Conservation (phyloP, 2,797 vertebrate genomes). For the Myripristis murdjan region DNA sequence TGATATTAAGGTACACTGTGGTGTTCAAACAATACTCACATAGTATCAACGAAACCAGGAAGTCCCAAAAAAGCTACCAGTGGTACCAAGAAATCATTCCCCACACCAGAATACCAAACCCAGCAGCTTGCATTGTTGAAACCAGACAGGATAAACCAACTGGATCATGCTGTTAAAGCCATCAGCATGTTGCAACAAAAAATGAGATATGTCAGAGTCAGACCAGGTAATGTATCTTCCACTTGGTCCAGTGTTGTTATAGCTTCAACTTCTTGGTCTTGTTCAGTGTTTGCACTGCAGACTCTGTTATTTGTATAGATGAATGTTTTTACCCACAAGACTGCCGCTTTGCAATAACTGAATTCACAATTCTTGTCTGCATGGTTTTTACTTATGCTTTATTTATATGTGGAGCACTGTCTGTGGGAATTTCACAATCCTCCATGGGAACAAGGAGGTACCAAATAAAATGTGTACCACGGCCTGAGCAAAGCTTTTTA, state of each 20-base stretch:
- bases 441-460: constrained; percentile 1
- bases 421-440: too few relatives aligned
- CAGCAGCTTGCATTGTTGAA: constrained; percentile 18
- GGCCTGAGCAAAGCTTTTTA: background rate
- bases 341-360: too few relatives aligned
- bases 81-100: too few relatives aligned
- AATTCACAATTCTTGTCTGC: too few relatives aligned
- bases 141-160: constrained; percentile 8
- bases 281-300: too few relatives aligned
- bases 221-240: constrained; percentile 11
- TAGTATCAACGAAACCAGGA: too few relatives aligned
- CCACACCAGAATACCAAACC: constrained; percentile 3
- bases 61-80: too few relatives aligned
- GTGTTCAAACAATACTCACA: too few relatives aligned
- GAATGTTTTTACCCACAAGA: too few relatives aligned
- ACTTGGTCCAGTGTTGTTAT: constrained; percentile 6
- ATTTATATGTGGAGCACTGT: background rate
- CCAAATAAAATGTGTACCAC: constrained; percentile 1
- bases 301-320: constrained; percentile 12
- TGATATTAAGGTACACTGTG: too few relatives aligned
- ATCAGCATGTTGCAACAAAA: constrained; percentile 44
- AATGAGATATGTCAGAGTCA: background rate
- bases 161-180: constrained; percentile 21
- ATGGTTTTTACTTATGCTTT: too few relatives aligned
- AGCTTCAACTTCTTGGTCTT: background rate